These are phyloP conservation scores for Crocidura indochinensis DNA, from an alignment of 2,797 vertebrate genomes.

Conservation along the genomic window DNA sequence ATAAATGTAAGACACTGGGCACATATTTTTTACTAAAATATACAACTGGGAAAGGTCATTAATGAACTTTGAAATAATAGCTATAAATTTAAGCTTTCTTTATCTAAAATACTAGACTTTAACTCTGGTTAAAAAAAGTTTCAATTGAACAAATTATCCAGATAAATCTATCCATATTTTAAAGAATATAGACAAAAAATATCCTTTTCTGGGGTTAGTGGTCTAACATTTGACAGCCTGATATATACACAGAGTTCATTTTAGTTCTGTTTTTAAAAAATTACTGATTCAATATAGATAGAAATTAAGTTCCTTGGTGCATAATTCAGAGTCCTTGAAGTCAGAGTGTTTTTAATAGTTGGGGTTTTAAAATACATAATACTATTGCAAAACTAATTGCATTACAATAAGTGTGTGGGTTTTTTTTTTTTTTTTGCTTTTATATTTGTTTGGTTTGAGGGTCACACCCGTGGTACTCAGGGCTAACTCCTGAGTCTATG, in stretches of 20 bases:
- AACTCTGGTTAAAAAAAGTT: too few species aligned
- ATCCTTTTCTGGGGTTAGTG: neutral
- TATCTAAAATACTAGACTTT: too few species aligned
- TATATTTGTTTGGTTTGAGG: too few species aligned
- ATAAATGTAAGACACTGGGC: too few species aligned
- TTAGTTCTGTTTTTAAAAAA: slow-evolving; percentile 7
- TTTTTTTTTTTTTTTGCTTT: too few species aligned
- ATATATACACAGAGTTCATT: neutral
- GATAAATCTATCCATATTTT: neutral
- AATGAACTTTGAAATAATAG: too few species aligned
- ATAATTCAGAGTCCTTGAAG: neutral
- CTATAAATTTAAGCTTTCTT: too few species aligned
- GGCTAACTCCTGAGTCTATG: too few species aligned
- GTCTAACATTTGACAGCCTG: neutral
- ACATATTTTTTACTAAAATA: too few species aligned
- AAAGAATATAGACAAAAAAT: slow-evolving; percentile 12
- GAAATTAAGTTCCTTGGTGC: neutral
- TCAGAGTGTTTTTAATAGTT: slow-evolving; percentile 38
- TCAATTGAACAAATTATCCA: neutral
- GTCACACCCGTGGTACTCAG: too few species aligned
- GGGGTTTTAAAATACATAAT: neutral
- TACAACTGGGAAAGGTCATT: too few species aligned
- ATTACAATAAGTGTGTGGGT: too few species aligned
- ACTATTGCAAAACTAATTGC: slow-evolving; percentile 26
- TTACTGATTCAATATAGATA: neutral